Conservation (phyloP, 2,888 invertebrate species). For the Bombylius discolor region DNA sequence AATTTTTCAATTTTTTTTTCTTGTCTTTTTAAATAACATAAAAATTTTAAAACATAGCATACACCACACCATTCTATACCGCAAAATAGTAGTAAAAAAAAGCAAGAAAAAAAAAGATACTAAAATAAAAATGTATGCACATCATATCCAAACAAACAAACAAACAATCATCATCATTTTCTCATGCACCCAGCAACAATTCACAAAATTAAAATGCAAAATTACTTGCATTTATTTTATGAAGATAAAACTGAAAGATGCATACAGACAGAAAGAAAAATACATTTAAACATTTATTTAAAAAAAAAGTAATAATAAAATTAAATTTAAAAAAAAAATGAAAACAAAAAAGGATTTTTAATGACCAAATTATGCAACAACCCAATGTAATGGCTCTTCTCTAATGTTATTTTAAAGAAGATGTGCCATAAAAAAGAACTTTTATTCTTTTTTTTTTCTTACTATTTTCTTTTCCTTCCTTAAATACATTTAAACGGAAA, state of each 20-base stretch:
- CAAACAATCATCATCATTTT: too few relatives aligned
- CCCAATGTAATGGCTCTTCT: background rate
- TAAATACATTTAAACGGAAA: too few relatives aligned
- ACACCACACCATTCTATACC: too few relatives aligned
- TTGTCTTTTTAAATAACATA: constrained; percentile 1
- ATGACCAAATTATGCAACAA: constrained; percentile 8
- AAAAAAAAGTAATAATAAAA: background rate
- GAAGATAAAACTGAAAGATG: too few relatives aligned
- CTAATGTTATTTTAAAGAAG: too few relatives aligned
- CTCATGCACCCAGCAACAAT: background rate
- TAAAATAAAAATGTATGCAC: too few relatives aligned
- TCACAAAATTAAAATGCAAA: background rate
- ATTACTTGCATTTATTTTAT: too few relatives aligned
- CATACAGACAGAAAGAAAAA: background rate
- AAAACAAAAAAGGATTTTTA: background rate
- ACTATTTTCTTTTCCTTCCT: too few relatives aligned
- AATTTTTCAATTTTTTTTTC: background rate
- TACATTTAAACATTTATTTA: background rate
- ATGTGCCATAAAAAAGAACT: too few relatives aligned
- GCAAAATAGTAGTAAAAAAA: background rate
- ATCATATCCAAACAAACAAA: too few relatives aligned
- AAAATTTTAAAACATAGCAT: background rate
- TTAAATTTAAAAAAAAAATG: background rate
- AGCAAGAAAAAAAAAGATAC: background rate
- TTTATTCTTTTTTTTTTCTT: too few relatives aligned